Conservation (phyloP, 2,888 invertebrate genomes). For the Aleiodes testaceus region DNA sequence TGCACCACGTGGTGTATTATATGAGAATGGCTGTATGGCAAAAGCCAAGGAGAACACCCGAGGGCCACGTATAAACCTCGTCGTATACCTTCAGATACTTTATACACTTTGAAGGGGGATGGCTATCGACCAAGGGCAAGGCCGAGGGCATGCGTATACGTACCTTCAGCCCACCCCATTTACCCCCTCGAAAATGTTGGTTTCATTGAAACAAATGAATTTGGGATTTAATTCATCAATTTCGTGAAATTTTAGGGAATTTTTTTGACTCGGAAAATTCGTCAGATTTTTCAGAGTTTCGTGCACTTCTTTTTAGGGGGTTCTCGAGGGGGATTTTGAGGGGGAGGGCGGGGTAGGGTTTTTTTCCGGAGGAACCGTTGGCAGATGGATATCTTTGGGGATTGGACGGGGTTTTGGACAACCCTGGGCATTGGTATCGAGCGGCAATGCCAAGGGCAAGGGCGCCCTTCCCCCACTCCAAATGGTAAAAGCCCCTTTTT, state of each 20-base stretch:
- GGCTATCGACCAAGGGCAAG: conserved; percentile 71
- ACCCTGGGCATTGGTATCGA: conserved; percentile 71
- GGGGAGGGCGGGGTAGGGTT: too few species aligned
- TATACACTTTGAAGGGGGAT: conserved; percentile 57
- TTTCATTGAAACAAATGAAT: conserved; percentile 15
- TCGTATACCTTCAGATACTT: conserved; percentile 26
- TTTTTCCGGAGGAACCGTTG: conserved; percentile 20
- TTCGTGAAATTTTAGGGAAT: background rate
- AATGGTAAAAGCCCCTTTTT: conserved; percentile 36
- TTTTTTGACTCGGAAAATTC: too few species aligned
- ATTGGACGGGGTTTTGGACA: conserved; percentile 67
- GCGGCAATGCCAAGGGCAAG: conserved; percentile 74
- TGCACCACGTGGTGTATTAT: conserved; percentile 23
- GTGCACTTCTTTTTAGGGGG: too few species aligned
- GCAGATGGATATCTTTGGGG: conserved; percentile 42
- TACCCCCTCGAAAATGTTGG: background rate
- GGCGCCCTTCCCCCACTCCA: conserved; percentile 67
- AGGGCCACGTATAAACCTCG: conserved; percentile 32
- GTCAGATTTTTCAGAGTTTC: too few species aligned
- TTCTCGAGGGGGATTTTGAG: too few species aligned
- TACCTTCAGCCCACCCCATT: conserved; percentile 16
- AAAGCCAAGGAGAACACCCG: conserved; percentile 31
- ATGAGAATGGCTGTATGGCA: conserved; percentile 4
- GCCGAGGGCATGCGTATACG: conserved; percentile 61
- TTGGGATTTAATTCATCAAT: background rate